Base-by-base conservation (phyloP, 2,888 invertebrate genomes). In the Chromoteleia sp. region DNA sequence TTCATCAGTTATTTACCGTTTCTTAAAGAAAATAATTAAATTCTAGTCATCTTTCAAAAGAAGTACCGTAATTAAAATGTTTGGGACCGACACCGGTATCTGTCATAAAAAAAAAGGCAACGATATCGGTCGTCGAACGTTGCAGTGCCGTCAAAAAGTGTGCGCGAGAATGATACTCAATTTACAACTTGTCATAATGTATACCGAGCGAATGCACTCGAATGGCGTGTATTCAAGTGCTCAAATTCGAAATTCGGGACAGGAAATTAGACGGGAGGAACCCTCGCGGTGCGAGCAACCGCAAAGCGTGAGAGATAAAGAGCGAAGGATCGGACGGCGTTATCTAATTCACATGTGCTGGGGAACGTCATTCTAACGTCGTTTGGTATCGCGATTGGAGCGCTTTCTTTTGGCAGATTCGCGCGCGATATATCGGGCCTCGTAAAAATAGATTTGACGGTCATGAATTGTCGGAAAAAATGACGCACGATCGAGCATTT, bases 231-330 rank as follows among this genome's bases (percentile, higher is more conserved):
- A 89, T 88, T 89, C 89, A 89, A 89, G 89, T 88, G 89, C 88
- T 88, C 89, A 89, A 90, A 90, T 90, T 91, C 88, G 86, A 91
- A 91, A 91, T 91, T 91, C 90, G 89, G 91, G 89, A 89, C 91
- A 91, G 91, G 91, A 91, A 91, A 91, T 91, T 91, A 91, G 90
- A 91, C 88, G 87, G 88, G 88, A 86, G 87, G 86, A 89, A 88
- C 87, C 88, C 81, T 83, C 81, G 85, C 87, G 88, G 88, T 89
- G 88, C 90, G 89, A 90, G 89, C 89, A 89, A 88, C 89, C 90
- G 86, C 90, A 88, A 90, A 91, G 90, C 90, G 90, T 89, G 89
- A 90, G 91, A 90, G 90, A 91, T 90, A 91, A 85, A 85, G 86
- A 84, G 83, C 77, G 56, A 76, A 79, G 70, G 75, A 81, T 81